These are phyloP conservation scores for Autographa gamma DNA, from an alignment of 2,888 invertebrate species.

Conservation along the genomic window DNA sequence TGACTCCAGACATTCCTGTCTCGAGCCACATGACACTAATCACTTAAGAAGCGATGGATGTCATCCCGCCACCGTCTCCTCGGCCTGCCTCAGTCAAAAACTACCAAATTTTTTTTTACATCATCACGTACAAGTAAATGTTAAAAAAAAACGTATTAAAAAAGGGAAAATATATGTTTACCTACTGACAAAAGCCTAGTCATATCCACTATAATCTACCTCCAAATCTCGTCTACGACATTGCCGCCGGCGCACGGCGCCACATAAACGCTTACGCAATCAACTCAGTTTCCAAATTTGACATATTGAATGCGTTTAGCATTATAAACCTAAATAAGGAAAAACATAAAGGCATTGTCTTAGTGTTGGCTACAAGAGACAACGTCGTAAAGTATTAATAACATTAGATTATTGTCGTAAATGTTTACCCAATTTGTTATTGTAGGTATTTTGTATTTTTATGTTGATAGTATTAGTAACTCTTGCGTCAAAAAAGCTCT, in stretches of 20 bases:
- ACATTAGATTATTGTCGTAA: background rate
- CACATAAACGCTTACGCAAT: conserved; percentile 78
- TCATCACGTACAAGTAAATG: no score
- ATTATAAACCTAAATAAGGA: conserved; percentile 74
- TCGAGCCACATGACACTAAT: no score
- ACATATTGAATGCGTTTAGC: conserved; percentile 78
- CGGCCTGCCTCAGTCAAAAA: no score
- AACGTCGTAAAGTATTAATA: conserved; percentile 27
- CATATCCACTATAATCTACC: conserved; percentile 60
- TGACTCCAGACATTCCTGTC: no score
- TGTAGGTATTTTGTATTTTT: background rate
- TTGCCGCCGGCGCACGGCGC: conserved; percentile 73
- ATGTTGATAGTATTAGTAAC: no score
- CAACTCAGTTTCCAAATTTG: conserved; percentile 78
- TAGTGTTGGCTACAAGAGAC: conserved; percentile 25
- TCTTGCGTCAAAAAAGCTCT: no score
- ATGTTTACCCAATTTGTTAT: background rate
- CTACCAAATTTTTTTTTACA: no score
- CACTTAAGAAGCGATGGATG: no score
- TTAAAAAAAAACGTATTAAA: no score
- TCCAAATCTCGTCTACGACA: conserved; percentile 62
- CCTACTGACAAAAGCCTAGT: background rate
- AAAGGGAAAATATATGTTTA: no score
- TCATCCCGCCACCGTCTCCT: no score
- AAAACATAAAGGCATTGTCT: conserved; percentile 59